Conservation (phyloP, 2,888 invertebrate species). For the Halocaridina rubra region DNA sequence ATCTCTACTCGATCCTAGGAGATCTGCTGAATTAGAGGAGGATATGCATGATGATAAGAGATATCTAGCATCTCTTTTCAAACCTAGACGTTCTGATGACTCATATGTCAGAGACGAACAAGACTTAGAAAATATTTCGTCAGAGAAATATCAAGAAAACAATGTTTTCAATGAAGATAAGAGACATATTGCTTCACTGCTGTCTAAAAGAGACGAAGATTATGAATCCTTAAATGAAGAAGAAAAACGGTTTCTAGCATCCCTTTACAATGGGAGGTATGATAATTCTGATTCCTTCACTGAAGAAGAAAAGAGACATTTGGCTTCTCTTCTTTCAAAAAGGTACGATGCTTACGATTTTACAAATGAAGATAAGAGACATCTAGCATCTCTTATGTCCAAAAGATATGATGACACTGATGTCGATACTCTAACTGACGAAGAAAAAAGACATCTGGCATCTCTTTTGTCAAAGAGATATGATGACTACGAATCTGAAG, state of each 20-base stretch:
- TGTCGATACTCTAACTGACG: background rate
- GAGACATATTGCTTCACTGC: background rate
- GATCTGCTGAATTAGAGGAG: background rate
- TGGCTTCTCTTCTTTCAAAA: background rate
- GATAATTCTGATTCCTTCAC: background rate
- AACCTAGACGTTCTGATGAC: background rate
- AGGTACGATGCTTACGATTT: background rate
- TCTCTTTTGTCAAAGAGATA: background rate
- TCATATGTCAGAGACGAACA: background rate
- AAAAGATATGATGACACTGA: background rate
- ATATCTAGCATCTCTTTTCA: background rate
- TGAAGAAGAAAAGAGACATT: background rate
- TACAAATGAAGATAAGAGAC: background rate
- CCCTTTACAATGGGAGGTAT: background rate
- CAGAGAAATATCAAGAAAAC: background rate
- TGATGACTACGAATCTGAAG: background rate
- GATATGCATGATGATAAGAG: background rate
- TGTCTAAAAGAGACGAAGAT: background rate
- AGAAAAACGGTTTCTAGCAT: slow-evolving; percentile 3
- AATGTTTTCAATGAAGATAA: background rate
- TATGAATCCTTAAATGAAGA: background rate
- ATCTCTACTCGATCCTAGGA: background rate
- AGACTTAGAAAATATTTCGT: background rate
- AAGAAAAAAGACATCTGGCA: background rate
- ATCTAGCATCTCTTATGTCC: background rate